A percentile compares a stretch with the other conserved stretches of the same genome.
These are phyloP conservation scores for Aethina tumida DNA, from an alignment of 1,140 invertebrate genomes.

Conservation along the genomic window DNA sequence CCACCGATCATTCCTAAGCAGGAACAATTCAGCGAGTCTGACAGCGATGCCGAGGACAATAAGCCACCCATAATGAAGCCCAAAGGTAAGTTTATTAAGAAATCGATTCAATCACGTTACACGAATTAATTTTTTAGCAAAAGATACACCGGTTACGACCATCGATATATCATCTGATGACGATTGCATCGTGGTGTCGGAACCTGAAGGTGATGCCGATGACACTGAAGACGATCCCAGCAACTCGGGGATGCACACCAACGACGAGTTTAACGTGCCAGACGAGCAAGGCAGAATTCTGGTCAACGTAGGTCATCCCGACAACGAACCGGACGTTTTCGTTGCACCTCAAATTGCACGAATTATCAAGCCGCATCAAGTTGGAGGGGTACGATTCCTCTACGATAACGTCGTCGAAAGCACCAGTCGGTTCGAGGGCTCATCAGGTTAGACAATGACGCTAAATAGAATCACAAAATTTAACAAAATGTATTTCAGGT, in stretches of 20 bases:
- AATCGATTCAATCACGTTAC: neutral
- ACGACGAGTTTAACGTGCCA: constrained; percentile 84
- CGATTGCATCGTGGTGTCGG: constrained; percentile 72
- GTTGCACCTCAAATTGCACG: constrained; percentile 86
- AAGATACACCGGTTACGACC: constrained; percentile 37
- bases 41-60: constrained; percentile 27
- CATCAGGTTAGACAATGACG: neutral
- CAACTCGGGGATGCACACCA: constrained; percentile 66
- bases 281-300: constrained; percentile 87
- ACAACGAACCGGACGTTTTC: constrained; percentile 87
- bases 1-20: constrained; percentile 10
- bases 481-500: constrained; percentile 36
- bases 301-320: constrained; percentile 92
- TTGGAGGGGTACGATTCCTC: constrained; percentile 90
- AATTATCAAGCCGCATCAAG: constrained; percentile 93
- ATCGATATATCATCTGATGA: constrained; percentile 63
- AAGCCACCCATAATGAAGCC: constrained; percentile 15
- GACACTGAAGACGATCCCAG: constrained; percentile 50
- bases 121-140: constrained; percentile 6
- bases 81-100: constrained; percentile 12
- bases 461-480: constrained; percentile 9
- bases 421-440: constrained; percentile 43
- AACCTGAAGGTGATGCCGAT: constrained; percentile 48
- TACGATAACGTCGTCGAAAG: constrained; percentile 96
- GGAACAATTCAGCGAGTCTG: constrained; percentile 24